A percentile compares a stretch with the other conserved stretches of the same genome.
Conservation (phyloP, 2,113 vertebrate species). For the Motacilla alba region DNA sequence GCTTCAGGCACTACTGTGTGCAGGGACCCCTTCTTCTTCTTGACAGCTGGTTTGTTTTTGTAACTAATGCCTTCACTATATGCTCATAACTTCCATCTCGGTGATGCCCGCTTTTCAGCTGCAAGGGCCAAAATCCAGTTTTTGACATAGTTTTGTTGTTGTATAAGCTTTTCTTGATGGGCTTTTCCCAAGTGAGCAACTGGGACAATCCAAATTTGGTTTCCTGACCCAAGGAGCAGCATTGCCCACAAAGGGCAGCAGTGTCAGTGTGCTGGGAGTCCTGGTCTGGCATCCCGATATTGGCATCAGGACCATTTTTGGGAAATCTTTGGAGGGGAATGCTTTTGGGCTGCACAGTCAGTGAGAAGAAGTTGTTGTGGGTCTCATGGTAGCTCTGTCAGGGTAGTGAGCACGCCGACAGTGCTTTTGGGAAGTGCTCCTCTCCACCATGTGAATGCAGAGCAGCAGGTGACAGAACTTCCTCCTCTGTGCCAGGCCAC, state of each 20-base stretch:
- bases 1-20: slow-evolving; percentile 67
- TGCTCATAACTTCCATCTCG: slow-evolving; percentile 57
- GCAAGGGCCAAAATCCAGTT: not conserved
- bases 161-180: not conserved
- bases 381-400: accelerated
- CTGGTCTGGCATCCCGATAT: not conserved
- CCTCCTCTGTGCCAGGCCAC: not conserved
- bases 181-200: not conserved
- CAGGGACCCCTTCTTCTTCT: slow-evolving; percentile 61
- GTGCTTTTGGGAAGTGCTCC: not conserved
- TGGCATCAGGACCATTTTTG: accelerated
- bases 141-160: not conserved
- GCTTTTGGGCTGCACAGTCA: not conserved
- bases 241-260: not conserved
- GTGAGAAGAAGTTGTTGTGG: not conserved
- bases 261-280: accelerated
- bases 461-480: not conserved
- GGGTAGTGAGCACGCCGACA: not conserved
- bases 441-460: not conserved
- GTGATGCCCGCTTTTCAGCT: slow-evolving; percentile 13
- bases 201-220: not conserved
- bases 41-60: slow-evolving; percentile 67
- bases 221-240: not conserved
- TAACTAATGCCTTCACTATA: slow-evolving; percentile 60
- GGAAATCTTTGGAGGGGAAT: not conserved